Evolutionary conservation across 2,888 invertebrate genomes (phyloP), one percentile per base, ranked within the genome.

Genomic region (Melipona bicolor): DNA sequence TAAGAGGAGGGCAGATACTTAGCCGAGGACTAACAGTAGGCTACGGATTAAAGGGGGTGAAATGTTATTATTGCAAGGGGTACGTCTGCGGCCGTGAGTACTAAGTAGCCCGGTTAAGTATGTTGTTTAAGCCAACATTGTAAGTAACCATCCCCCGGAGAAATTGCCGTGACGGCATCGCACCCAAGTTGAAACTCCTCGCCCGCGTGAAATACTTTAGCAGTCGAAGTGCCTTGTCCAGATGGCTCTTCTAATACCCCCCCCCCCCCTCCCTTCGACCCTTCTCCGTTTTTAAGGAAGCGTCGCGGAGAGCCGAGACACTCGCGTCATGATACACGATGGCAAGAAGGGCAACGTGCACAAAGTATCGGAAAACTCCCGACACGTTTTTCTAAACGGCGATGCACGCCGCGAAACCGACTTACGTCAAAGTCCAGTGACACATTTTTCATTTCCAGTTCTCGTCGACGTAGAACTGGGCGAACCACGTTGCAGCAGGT

Each of bases 1-100:
- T 81, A 79, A 84, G 90, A 89, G 81, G 84, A 87, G 88, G 90
- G 85, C 89, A 91, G 92, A 93, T 93, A 94, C 93, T 94, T 93
- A 92, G 91, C 92, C 92, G 90, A 92, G 93, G 91, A 92, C 91
- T 92, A 92, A 92, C 92, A 91, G 92, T 91, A 90, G 91, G 90
- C 88, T 89, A 81, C 89, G 93, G 94, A 94, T 94, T 94, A 94
- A 93, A 90, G 91, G 93, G 93, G 93, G 92, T 93, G 93, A 93
- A 94, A 94, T 94, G 94, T 94, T 94, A 92, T 94, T 94, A 92
- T 93, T 94, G 93, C 93, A 94, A 94, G 92, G 94, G 94, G 94
- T 93, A 94, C 92, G 92, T 92, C 90, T 90, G 87, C 89, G 84
- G 84, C 87, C 90, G 88, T 88, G 88, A 89, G 92, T 91, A 91